A percentile compares a stretch with the other conserved stretches of the same genome.
phyloP scores from a whole-genome alignment of 2,797 vertebrate species.

The Xiphorhynchus erythropygius region DNA sequence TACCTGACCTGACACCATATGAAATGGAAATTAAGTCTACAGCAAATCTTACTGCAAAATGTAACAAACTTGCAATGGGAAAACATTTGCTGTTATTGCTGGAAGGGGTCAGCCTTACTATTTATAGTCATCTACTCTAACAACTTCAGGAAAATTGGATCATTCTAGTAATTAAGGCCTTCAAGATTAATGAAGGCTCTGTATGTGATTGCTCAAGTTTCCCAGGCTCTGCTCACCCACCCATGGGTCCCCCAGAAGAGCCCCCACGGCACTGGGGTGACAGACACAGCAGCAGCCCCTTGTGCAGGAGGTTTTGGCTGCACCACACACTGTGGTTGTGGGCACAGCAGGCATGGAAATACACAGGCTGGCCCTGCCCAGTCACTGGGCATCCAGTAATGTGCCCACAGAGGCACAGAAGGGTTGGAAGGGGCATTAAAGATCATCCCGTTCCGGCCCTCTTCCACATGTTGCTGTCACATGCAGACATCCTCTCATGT shows the following conservation, averaged over 20 bases:
- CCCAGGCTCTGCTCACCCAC: neutral
- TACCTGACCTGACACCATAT: neutral
- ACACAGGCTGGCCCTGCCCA: neutral
- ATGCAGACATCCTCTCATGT: neutral
- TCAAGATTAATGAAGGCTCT: neutral
- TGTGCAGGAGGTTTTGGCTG: neutral
- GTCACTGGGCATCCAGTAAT: no score
- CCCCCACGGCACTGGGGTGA: neutral
- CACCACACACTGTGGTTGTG: neutral
- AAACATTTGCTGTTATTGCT: neutral
- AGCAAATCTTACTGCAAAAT: neutral
- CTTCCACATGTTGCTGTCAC: neutral
- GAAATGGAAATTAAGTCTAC: neutral
- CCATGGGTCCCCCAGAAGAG: neutral
- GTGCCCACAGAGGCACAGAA: neutral
- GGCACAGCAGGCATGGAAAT: neutral
- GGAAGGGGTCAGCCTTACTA: neutral
- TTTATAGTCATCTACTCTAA: neutral
- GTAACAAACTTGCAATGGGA: neutral
- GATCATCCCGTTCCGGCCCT: no score
- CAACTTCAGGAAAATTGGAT: neutral
- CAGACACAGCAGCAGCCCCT: neutral
- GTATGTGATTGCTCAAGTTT: neutral
- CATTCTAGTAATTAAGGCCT: constrained; percentile 20
- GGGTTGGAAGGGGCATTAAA: no score